A percentile compares a stretch with the other conserved stretches of the same genome.
phyloP scores from a whole-genome alignment of 2,113 vertebrate genomes.

The Malurus melanocephalus region DNA sequence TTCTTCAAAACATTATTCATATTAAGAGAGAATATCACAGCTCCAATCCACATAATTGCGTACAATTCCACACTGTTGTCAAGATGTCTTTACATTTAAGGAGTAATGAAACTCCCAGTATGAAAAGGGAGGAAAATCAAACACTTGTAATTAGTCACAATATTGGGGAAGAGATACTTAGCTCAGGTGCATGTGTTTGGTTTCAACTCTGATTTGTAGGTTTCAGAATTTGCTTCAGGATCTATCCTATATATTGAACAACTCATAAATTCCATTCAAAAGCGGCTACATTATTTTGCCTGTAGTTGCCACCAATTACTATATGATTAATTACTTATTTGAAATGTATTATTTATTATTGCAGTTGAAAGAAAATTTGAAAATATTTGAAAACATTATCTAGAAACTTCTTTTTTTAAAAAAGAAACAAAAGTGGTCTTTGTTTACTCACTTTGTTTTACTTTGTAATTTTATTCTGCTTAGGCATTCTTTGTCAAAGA shows the following conservation, averaged over 20 bases:
- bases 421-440: not conserved
- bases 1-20: not conserved
- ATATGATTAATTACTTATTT: not conserved
- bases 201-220: not conserved
- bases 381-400: not conserved
- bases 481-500: slow-evolving; percentile 98
- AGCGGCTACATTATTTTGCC: not conserved
- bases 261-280: not conserved
- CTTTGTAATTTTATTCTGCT: not conserved
- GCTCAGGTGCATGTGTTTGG: not conserved
- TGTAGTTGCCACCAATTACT: not conserved
- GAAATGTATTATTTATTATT: not conserved
- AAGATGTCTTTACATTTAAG: not conserved
- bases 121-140: not conserved
- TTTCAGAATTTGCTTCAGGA: not conserved
- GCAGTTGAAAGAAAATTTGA: not conserved
- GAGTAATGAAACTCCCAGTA: not conserved
- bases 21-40: not conserved
- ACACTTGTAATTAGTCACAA: not conserved
- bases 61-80: not conserved
- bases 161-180: not conserved
- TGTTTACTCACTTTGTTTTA: not conserved
- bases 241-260: not conserved
- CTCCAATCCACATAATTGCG: not conserved
- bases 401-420: not conserved